Percentiles rank a stretch among this genome's conserved stretches.
Conservation (phyloP, 2,888 invertebrate genomes). For the Xanthostigma xanthostigma region DNA sequence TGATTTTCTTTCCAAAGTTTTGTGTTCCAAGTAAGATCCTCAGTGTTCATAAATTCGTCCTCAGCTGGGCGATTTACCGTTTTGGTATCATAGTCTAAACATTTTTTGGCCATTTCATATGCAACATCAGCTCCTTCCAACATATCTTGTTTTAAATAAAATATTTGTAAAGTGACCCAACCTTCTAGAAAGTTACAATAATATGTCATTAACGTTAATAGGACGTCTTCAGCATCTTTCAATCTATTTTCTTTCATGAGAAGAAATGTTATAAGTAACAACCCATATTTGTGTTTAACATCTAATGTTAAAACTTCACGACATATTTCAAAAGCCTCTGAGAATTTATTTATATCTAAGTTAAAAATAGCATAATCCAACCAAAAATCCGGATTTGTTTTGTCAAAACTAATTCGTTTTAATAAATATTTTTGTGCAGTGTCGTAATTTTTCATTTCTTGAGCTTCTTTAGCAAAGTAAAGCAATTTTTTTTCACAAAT, state of each 20-base stretch:
- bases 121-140: conserved; percentile 22
- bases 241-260: conserved; percentile 18
- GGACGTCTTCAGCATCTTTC: conserved; percentile 24
- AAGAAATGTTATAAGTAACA: conserved; percentile 21
- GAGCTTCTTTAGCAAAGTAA: conserved; percentile 24
- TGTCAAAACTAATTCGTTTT: conserved; percentile 20
- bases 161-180: conserved; percentile 24
- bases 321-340: conserved; percentile 23
- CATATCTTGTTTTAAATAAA: conserved; percentile 20
- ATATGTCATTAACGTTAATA: conserved; percentile 20
- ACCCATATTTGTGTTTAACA: conserved; percentile 20
- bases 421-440: conserved; percentile 23
- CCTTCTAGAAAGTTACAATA: conserved; percentile 23
- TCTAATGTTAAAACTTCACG: conserved; percentile 21
- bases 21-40: conserved; percentile 23
- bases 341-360: conserved; percentile 17
- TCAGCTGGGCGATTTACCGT: no score
- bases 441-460: conserved; percentile 18
- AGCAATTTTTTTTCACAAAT: conserved; percentile 9
- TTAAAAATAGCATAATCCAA: conserved; percentile 25
- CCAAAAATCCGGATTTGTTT: conserved; percentile 21
- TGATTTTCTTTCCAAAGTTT: conserved; percentile 17
- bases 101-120: conserved; percentile 21
- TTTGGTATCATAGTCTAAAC: conserved; percentile 11
- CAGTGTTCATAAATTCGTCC: conserved; percentile 7